Evolutionary conservation across 2,797 vertebrate species (phyloP), one percentile per base, ranked within the genome.

Genomic region (Enteromius unitaeniatus): DNA sequence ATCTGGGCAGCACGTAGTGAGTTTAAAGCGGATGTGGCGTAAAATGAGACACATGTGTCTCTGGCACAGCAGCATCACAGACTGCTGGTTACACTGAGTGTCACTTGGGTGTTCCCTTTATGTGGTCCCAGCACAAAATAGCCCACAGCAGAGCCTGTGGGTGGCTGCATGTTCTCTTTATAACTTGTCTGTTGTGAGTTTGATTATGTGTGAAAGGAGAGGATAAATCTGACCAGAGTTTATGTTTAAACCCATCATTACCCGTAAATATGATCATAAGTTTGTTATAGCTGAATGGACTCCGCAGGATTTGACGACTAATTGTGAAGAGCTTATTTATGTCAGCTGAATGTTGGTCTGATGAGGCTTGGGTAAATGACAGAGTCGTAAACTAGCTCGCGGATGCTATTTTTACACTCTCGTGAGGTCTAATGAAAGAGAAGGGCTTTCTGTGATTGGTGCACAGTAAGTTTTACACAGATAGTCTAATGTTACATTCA

Each of bases 401-500:
- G 89, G 90, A 91, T 88, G 81, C 87, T 85, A 86, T 91, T 91
- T 81, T 81, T 86, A 85, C 75, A 85, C 82, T 77, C 83, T 76
- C 37, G 81, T 86, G 85, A 81, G 86, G 90, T 89, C 87, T 93
- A 94, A 94, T 94, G 94, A 93, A 93, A 94, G 93, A 93, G 92
- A 86, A 89, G 86, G 87, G 69, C 51, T 89, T 87, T 87, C 91
- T 92, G 93, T 93, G 91, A 89, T 93, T 92, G 92, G 91, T 87
- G 69, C 84, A 85, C 58, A 84, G 80, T 83, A 89, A 90, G 87
- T 88, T 88, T 87, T 88, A 89, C 89, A 84, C 86, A 90, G 84
- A 78, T 84, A 75, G 34, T 55, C 45, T 67, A 53, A 42, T 42
- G 34, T 74, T 67, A 28, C 17, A 68, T 62, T n/a, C 49, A 55